These are phyloP conservation scores for Heterohyrax brucei DNA, from an alignment of 2,797 vertebrate genomes.

Conservation along the genomic window DNA sequence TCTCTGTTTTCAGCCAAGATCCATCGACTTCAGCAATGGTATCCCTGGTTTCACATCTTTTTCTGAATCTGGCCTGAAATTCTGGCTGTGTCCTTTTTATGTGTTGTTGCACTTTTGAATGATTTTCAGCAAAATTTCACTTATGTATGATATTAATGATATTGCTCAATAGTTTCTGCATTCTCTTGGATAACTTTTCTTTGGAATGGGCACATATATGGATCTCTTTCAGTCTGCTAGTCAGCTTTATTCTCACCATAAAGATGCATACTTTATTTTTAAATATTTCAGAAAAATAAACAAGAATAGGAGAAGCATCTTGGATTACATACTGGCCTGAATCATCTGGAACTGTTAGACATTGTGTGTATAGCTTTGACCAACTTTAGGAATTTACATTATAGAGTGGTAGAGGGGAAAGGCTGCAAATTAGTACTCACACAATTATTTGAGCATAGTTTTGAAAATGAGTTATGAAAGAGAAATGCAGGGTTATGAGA, in stretches of 20 bases:
- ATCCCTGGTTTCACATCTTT: too few species aligned
- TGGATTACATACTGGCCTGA: background rate
- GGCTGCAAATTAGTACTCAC: background rate
- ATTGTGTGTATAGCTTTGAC: background rate
- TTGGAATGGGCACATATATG: too few species aligned
- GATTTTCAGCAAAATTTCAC: too few species aligned
- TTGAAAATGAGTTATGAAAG: background rate
- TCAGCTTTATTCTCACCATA: background rate
- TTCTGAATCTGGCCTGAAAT: too few species aligned
- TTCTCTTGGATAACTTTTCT: too few species aligned
- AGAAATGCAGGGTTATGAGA: background rate
- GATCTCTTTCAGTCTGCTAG: too few species aligned
- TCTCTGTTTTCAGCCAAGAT: too few species aligned
- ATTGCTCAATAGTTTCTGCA: too few species aligned
- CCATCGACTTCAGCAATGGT: too few species aligned
- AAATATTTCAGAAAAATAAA: conserved; percentile 50
- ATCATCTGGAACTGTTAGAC: background rate
- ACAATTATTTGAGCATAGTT: background rate
- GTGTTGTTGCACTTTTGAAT: too few species aligned
- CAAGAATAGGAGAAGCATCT: background rate
- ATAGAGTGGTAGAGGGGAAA: background rate
- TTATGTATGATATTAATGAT: too few species aligned
- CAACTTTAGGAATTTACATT: background rate
- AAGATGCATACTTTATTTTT: background rate
- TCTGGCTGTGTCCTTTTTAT: too few species aligned